Evolutionary conservation across 1,140 invertebrate species (phyloP).

Genomic region (Mizuhopecten yessoensis): DNA sequence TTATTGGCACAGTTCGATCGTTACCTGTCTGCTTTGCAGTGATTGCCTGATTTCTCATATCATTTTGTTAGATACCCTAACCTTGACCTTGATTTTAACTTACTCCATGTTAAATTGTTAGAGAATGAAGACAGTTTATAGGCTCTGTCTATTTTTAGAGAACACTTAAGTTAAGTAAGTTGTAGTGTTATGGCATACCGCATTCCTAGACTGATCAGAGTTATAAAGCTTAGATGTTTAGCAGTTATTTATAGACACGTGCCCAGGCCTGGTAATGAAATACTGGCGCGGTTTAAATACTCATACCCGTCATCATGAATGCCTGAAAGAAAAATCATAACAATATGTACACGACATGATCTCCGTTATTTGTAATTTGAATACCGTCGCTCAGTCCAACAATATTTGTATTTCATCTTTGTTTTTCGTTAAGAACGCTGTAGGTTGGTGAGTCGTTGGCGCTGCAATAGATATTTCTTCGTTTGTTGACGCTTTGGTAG

Average conservation of each 20-base stretch:
- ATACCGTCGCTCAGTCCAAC: too few species aligned
- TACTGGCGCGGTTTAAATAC: too few species aligned
- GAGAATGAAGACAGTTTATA: slow-evolving; percentile 7
- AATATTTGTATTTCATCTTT: too few species aligned
- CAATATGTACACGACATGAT: too few species aligned
- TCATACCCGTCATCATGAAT: too few species aligned
- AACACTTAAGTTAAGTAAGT: slow-evolving; percentile 12
- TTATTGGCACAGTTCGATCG: too few species aligned
- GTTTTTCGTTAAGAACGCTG: too few species aligned
- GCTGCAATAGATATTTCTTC: too few species aligned
- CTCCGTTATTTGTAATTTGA: too few species aligned
- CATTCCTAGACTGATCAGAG: slow-evolving; percentile 19
- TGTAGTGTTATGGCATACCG: neutral
- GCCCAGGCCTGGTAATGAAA: neutral
- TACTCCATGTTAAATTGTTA: neutral
- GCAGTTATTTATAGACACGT: neutral
- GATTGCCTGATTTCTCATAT: neutral
- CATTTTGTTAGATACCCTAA: neutral
- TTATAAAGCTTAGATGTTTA: neutral
- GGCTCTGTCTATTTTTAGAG: neutral
- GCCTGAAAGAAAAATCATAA: too few species aligned
- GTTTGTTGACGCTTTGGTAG: too few species aligned
- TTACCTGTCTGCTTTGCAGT: neutral
- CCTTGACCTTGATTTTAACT: neutral
- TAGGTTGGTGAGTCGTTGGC: too few species aligned